Evolutionary conservation across 2,888 invertebrate genomes (phyloP).

Genomic region (Drosophila neonasuta): DNA sequence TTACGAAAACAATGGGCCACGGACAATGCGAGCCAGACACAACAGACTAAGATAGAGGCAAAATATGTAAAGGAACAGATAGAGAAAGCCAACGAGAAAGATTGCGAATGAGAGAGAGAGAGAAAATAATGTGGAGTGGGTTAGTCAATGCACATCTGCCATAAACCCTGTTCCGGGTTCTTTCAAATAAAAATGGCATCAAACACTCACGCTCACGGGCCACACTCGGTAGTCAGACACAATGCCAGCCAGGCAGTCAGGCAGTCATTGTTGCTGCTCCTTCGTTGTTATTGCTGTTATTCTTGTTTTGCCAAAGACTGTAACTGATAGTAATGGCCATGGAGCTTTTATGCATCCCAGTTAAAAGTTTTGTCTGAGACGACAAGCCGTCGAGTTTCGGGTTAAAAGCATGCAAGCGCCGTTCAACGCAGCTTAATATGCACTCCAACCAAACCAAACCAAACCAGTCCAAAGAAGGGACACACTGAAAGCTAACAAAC

Average conservation of each 20-base stretch:
- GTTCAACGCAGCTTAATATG: constrained; percentile 70
- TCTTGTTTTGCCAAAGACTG: constrained; percentile 42
- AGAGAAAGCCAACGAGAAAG: constrained; percentile 1
- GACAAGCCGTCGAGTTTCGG: constrained; percentile 66
- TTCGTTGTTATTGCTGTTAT: constrained; percentile 37
- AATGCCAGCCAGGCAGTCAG: constrained; percentile 42
- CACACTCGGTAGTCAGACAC: constrained; percentile 31
- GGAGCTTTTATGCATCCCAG: constrained; percentile 67
- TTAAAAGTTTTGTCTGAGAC: constrained; percentile 75
- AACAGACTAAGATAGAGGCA: constrained; percentile 31
- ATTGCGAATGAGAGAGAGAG: not conserved
- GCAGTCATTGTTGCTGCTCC: constrained; percentile 41
- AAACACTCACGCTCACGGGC: constrained; percentile 56
- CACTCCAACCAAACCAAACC: constrained; percentile 23
- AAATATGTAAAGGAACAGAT: constrained; percentile 11
- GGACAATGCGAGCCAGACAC: constrained; percentile 37
- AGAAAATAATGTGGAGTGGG: not conserved
- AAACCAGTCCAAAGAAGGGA: not conserved
- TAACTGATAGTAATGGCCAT: constrained; percentile 72
- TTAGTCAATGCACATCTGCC: constrained; percentile 61
- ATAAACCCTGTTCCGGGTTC: constrained; percentile 54
- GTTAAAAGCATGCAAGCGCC: constrained; percentile 70
- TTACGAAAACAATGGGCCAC: constrained; percentile 63
- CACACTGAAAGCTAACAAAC: constrained; percentile 7
- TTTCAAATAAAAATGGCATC: constrained; percentile 73